These are phyloP conservation scores for Lycocerus yunnanus DNA, from an alignment of 2,888 invertebrate species.

Conservation along the genomic window DNA sequence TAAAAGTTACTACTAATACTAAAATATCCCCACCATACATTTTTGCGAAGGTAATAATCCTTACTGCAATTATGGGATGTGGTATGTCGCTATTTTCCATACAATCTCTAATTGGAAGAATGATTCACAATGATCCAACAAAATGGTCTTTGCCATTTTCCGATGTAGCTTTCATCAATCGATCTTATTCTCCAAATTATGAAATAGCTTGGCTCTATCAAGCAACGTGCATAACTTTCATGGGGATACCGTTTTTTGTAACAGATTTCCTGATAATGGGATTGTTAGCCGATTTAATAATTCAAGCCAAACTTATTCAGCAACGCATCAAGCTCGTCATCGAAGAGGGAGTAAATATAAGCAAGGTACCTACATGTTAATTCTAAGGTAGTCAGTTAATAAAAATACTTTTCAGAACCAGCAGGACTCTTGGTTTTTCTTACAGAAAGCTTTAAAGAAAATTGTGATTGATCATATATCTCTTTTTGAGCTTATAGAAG, in stretches of 20 bases:
- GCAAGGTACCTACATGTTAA: too few species aligned
- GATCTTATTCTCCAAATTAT: slow-evolving; percentile 16
- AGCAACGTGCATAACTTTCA: background rate
- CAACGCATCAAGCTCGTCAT: background rate
- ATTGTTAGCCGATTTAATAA: background rate
- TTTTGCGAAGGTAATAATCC: background rate
- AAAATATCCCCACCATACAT: background rate
- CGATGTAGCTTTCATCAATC: slow-evolving; percentile 8
- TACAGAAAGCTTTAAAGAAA: background rate
- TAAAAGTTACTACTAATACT: background rate
- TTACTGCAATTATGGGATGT: background rate
- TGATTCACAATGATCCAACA: background rate
- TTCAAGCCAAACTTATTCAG: background rate
- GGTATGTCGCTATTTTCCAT: background rate
- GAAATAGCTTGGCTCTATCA: slow-evolving; percentile 19
- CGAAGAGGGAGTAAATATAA: background rate
- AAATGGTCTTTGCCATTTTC: slow-evolving; percentile 14
- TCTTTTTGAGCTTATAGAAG: background rate
- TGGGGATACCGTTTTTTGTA: background rate
- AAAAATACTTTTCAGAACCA: background rate
- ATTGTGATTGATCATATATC: background rate
- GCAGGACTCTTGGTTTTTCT: background rate
- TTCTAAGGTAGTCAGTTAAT: background rate
- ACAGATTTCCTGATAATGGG: background rate
- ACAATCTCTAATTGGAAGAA: background rate